Base-by-base conservation (phyloP, 2,797 vertebrate species). In the Danio jaintianensis region DNA sequence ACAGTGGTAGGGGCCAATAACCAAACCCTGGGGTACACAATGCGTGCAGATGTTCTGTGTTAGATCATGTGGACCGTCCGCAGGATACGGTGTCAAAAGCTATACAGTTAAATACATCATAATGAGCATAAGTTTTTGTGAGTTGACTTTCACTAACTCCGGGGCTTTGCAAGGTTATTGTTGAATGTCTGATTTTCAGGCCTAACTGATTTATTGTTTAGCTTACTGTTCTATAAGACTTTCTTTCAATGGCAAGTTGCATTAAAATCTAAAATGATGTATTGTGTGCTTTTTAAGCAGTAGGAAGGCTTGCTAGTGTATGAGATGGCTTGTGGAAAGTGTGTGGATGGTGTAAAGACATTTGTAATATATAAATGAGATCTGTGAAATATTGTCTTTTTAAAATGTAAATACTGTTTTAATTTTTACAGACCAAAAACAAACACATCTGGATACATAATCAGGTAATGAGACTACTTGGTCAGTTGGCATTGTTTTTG, bases 401-500 rank as follows among this genome's bases (percentile, higher is more conserved):
- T 43, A 66, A 29, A 29, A 29, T 29, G 29, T 29, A 29, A 29
- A 29, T 29, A 29, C 29, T 1, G 40, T 36, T 59, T 67, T 79
- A 11, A 16, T 7, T 77, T 79, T 43, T 48, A 69, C 74, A 89
- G 84, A 68, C n/a, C 64, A 50, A 87, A 80, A 87, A 78, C 94
- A 0, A 75, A 89, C 13, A 11, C 85, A 0, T 75, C 91, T 58
- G 97, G 96, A 83, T 98, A 93, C 76, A 88, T 97, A 80, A 98
- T 97, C 91, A 96, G 96, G 97, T 98, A 86, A 85, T 18, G 8
- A 20, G 5, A 29, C 13, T 38, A 38, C 45, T 18, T 16, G 18
- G 38, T 72, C 12, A 61, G 10, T 42, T 52, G 58, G 29, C 53
- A 29, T 29, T 68, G 13, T 45, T 43, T 53, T 11, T 45, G 42